Conservation (phyloP, 2,888 invertebrate species). For the Ornithoptera priamus region DNA sequence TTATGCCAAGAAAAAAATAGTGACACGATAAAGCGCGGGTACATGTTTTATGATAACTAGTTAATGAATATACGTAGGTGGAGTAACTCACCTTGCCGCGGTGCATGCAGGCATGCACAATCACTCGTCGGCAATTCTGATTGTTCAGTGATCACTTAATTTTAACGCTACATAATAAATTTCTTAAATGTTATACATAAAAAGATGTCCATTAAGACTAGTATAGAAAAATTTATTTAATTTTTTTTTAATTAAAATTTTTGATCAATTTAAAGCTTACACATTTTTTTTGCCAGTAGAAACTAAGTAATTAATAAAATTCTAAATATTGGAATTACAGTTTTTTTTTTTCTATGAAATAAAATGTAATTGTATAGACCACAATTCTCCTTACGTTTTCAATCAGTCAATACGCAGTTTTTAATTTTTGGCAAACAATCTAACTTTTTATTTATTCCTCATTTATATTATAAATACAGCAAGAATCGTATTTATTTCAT, state of each 20-base stretch:
- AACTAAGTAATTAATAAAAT: background rate
- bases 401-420: background rate
- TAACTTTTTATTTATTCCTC: background rate
- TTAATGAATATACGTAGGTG: constrained; percentile 2
- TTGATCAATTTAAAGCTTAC: constrained; percentile 26
- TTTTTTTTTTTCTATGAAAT: constrained; percentile 3
- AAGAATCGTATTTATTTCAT: background rate
- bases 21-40: background rate
- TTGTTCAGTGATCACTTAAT: background rate
- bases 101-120: background rate
- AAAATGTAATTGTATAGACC: background rate
- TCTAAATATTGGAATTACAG: constrained; percentile 6
- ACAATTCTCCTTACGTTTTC: background rate
- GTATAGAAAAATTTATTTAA: constrained; percentile 19
- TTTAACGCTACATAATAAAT: constrained; percentile 6
- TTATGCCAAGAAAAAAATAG: background rate
- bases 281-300: constrained; percentile 13
- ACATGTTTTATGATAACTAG: background rate
- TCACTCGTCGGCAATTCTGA: background rate
- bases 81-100: background rate
- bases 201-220: constrained; percentile 17
- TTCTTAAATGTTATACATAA: constrained; percentile 16
- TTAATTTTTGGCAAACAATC: background rate
- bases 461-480: background rate
- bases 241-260: constrained; percentile 3